phyloP scores from a whole-genome alignment of 2,113 vertebrate species.

The Paracyprichromis sp. region DNA sequence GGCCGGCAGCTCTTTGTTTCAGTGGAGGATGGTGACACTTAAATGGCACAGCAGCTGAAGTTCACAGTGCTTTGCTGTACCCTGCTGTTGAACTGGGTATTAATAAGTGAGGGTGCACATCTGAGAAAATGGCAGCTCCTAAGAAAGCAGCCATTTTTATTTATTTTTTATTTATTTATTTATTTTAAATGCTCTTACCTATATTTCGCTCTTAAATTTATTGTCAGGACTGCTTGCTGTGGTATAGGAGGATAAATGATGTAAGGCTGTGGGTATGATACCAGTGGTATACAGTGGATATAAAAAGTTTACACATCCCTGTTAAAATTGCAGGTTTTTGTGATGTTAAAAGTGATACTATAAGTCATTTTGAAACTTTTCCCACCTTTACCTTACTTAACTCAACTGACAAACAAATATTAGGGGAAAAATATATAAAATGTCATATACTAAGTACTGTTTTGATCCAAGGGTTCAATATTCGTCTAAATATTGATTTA shows the following conservation, averaged over 20 bases:
- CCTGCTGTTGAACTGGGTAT: conserved; percentile 1
- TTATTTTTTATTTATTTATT: neutral
- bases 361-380: neutral
- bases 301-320: neutral
- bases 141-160: neutral
- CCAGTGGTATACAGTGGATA: neutral
- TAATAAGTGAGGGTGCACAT: neutral
- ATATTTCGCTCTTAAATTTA: neutral
- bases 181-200: neutral
- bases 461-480: neutral
- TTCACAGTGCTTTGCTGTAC: conserved; percentile 7
- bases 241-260: neutral
- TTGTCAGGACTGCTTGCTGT: neutral
- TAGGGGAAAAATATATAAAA: neutral
- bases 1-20: conserved; percentile 40
- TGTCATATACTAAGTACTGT: neutral
- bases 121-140: conserved; percentile 47
- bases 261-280: neutral
- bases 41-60: conserved; percentile 36
- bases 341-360: neutral
- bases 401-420: neutral
- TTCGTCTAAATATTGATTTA: neutral
- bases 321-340: neutral
- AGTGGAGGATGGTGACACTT: conserved; percentile 14
- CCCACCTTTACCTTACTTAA: neutral